Conservation (phyloP, 2,113 vertebrate genomes). For the Ramphastos sulfuratus region DNA sequence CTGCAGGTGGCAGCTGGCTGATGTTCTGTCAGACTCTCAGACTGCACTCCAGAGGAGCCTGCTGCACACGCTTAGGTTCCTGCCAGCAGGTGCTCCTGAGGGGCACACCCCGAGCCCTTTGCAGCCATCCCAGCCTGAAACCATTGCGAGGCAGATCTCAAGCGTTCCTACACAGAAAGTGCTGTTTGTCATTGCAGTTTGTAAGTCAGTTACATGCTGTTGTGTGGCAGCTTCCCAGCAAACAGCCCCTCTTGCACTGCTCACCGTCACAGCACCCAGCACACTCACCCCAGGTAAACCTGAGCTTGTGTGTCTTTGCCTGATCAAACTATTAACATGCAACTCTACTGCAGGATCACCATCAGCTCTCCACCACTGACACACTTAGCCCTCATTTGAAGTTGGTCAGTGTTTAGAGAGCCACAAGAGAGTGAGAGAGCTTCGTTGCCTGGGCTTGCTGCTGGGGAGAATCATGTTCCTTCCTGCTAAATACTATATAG, state of each 20-base stretch:
- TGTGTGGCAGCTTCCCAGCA: not conserved
- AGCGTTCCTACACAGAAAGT: not conserved
- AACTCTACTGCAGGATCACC: not conserved
- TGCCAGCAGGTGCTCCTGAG: not conserved
- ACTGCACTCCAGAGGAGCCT: not conserved
- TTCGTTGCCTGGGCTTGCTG: not conserved
- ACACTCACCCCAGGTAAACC: not conserved
- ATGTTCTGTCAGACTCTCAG: not conserved
- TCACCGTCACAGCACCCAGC: not conserved
- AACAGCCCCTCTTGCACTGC: not conserved
- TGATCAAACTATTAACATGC: not conserved
- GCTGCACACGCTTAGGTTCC: accelerated
- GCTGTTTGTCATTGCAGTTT: too few relatives aligned
- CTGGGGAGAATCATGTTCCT: not conserved
- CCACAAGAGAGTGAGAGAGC: not conserved
- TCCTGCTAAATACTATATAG: not conserved
- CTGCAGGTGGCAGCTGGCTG: not conserved
- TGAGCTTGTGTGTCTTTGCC: too few relatives aligned
- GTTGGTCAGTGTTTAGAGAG: not conserved
- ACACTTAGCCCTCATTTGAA: not conserved
- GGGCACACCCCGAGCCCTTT: not conserved
- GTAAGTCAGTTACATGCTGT: accelerated
- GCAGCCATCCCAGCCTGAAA: not conserved
- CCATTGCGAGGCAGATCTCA: accelerated
- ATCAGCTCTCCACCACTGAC: not conserved